A percentile compares a stretch with the other conserved stretches of the same genome.
phyloP scores from a whole-genome alignment of 2,797 vertebrate genomes.

The Hozukius guyotensis region DNA sequence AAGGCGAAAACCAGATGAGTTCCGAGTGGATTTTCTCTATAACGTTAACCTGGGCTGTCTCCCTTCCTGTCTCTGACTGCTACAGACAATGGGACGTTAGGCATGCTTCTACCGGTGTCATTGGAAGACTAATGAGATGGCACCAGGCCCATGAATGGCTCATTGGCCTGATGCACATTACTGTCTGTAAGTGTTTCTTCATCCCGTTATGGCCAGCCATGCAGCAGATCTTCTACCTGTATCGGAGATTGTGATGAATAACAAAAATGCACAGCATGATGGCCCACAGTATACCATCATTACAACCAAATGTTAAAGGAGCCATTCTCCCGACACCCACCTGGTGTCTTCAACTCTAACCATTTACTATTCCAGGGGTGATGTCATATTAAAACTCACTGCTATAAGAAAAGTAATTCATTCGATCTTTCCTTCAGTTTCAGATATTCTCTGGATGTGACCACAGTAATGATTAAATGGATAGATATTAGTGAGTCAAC shows the following conservation, averaged over 20 bases:
- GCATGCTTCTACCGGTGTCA: constrained; percentile 68
- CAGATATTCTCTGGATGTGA: background rate
- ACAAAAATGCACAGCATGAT: constrained; percentile 38
- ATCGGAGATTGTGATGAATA: constrained; percentile 68
- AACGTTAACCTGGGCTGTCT: constrained; percentile 46
- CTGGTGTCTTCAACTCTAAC: background rate
- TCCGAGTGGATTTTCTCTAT: constrained; percentile 33
- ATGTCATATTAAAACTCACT: background rate
- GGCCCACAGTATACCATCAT: constrained; percentile 15
- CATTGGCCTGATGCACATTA: constrained; percentile 80
- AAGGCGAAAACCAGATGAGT: constrained; percentile 23
- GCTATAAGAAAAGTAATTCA: background rate
- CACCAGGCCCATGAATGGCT: constrained; percentile 73
- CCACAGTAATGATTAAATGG: background rate
- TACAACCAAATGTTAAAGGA: constrained; percentile 21
- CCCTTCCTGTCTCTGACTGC: constrained; percentile 44
- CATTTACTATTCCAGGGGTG: background rate
- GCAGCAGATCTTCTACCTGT: constrained; percentile 75
- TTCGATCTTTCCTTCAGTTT: background rate
- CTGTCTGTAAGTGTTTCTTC: constrained; percentile 76
- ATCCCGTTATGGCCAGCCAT: constrained; percentile 61
- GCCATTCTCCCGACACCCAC: constrained; percentile 3
- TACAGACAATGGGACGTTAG: constrained; percentile 70
- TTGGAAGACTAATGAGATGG: constrained; percentile 81
- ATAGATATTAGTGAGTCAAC: background rate